phyloP scores from a whole-genome alignment of 2,797 vertebrate genomes.

The Lepus oiostolus region DNA sequence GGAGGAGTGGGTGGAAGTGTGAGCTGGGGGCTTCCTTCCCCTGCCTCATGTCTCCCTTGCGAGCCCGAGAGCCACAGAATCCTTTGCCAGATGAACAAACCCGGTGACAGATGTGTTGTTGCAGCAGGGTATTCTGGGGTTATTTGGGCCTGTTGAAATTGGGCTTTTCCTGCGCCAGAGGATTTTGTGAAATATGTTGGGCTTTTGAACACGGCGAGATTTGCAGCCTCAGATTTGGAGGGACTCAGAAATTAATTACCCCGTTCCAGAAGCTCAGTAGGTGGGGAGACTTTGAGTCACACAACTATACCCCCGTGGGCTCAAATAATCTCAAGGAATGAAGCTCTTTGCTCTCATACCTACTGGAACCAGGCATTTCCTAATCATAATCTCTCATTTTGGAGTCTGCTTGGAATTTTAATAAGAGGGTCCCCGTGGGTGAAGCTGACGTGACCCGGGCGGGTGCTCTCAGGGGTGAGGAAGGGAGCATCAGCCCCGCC shows the following conservation, averaged over 20 bases:
- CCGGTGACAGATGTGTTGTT: constrained; percentile 21
- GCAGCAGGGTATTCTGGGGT: constrained; percentile 22
- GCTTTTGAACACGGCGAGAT: constrained; percentile 66
- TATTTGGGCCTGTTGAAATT: constrained; percentile 57
- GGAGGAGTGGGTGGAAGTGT: background rate
- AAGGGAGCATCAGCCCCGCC: background rate
- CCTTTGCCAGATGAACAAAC: constrained; percentile 34
- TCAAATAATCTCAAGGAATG: background rate
- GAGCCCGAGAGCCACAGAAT: background rate
- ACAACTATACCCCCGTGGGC: background rate
- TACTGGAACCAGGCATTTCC: background rate
- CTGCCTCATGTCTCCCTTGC: background rate
- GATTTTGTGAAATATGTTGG: constrained; percentile 67
- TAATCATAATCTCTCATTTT: background rate
- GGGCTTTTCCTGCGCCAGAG: constrained; percentile 52
- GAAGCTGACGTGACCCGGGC: background rate
- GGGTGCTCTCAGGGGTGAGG: background rate
- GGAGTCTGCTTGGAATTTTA: constrained; percentile 50
- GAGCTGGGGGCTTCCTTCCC: background rate
- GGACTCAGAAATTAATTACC: constrained; percentile 44
- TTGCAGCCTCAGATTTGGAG: constrained; percentile 24
- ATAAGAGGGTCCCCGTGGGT: background rate
- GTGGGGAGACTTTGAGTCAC: background rate
- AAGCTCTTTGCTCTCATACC: background rate
- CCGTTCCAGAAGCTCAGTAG: background rate